phyloP scores from a whole-genome alignment of 2,888 invertebrate genomes.

The Heliconius erato region DNA sequence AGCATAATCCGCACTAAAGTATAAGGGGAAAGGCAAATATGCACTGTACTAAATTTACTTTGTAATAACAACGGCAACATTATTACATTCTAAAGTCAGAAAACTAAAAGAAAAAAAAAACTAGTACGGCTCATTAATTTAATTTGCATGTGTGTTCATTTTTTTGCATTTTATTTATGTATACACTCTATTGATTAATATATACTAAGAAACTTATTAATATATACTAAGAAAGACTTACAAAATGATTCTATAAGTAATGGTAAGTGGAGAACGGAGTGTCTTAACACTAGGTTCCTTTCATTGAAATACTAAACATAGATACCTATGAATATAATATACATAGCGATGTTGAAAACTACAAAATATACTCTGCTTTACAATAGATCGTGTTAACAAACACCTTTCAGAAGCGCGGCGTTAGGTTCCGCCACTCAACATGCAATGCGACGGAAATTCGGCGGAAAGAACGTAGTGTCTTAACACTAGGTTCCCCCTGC shows the following conservation, averaged over 20 bases:
- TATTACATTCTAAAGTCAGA: slow-evolving; percentile 15
- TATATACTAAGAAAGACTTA: no score
- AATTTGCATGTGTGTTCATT: slow-evolving; percentile 13
- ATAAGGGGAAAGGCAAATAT: not conserved
- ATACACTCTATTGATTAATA: slow-evolving; percentile 10
- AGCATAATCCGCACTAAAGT: not conserved
- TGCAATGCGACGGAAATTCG: no score
- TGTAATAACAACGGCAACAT: slow-evolving; percentile 19
- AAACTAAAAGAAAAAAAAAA: not conserved
- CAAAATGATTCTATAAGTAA: not conserved
- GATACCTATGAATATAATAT: no score
- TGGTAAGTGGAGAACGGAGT: not conserved
- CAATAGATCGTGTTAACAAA: no score
- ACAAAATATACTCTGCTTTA: no score
- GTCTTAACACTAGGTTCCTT: not conserved
- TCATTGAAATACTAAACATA: no score
- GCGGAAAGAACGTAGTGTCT: no score
- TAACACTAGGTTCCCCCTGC: no score
- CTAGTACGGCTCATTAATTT: slow-evolving; percentile 25
- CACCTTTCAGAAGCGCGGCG: no score
- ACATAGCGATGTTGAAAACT: no score
- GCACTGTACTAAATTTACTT: slow-evolving; percentile 11
- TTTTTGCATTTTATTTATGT: slow-evolving; percentile 6
- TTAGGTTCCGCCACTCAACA: no score
- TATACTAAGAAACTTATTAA: no score